These are phyloP conservation scores for Ruditapes philippinarum DNA, from an alignment of 1,140 invertebrate species.

Conservation along the genomic window DNA sequence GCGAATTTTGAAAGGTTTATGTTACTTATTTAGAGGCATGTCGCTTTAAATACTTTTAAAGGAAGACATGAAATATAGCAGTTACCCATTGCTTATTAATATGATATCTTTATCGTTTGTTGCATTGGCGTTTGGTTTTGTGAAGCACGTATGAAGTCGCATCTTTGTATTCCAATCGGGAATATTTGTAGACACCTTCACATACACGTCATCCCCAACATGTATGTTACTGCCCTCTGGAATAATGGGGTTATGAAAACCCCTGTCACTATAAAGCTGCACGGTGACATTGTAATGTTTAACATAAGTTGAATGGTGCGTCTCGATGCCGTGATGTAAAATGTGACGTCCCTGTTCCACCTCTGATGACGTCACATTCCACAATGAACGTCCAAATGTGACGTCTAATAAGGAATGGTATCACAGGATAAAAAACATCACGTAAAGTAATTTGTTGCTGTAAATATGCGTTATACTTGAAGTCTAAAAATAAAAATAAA, in stretches of 20 bases:
- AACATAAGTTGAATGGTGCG: background rate
- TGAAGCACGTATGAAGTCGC: constrained; percentile 56
- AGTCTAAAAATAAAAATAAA: background rate
- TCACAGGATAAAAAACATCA: background rate
- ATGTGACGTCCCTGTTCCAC: background rate
- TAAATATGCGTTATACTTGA: background rate
- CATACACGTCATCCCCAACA: constrained; percentile 57
- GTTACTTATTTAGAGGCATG: background rate
- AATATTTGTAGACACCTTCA: too few relatives aligned
- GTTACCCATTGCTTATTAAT: constrained; percentile 64
- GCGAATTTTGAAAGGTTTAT: too few relatives aligned
- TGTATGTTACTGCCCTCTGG: constrained; percentile 35
- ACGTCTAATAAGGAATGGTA: background rate
- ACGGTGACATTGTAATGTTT: background rate
- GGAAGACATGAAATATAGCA: too few relatives aligned
- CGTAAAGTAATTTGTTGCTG: too few relatives aligned
- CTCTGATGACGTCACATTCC: too few relatives aligned
- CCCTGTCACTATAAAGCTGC: too few relatives aligned
- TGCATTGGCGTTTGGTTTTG: background rate
- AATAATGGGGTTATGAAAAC: too few relatives aligned
- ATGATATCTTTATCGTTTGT: background rate
- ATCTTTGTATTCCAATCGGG: too few relatives aligned
- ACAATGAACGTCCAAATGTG: background rate
- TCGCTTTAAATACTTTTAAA: background rate
- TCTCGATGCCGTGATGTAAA: background rate